Evolutionary conservation across 1,140 invertebrate species (phyloP).

Genomic region (Drosophila lacertosa): DNA sequence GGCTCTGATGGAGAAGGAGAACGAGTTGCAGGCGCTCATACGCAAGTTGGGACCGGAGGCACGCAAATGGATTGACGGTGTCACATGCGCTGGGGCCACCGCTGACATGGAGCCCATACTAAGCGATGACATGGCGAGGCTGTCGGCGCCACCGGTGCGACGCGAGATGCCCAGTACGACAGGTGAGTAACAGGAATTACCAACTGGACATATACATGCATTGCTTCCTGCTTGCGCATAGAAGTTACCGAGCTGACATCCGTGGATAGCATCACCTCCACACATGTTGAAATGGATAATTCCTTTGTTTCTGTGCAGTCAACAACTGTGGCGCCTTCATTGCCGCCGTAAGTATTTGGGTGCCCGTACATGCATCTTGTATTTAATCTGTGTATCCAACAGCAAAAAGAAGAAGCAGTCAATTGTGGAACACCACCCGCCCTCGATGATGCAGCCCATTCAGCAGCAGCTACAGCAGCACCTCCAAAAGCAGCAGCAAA

Average conservation of each 20-base stretch:
- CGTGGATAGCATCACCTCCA: conserved; percentile 83
- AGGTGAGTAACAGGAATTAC: conserved; percentile 52
- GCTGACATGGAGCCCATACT: conserved; percentile 79
- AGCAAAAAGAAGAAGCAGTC: conserved; percentile 78
- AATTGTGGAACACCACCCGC: conserved; percentile 64
- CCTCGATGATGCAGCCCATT: conserved; percentile 75
- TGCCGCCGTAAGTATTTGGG: conserved; percentile 68
- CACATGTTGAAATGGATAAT: conserved; percentile 81
- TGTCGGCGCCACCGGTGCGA: conserved; percentile 77
- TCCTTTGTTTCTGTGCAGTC: conserved; percentile 77
- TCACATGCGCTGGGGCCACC: conserved; percentile 59
- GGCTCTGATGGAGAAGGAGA: conserved; percentile 91
- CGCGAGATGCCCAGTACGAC: conserved; percentile 83
- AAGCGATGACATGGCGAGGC: conserved; percentile 60
- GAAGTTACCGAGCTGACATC: conserved; percentile 84
- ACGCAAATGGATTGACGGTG: conserved; percentile 82
- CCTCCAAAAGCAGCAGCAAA: conserved; percentile 52
- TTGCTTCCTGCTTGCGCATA: conserved; percentile 52
- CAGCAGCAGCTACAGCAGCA: conserved; percentile 75
- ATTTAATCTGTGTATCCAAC: not conserved
- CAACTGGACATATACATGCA: conserved; percentile 46
- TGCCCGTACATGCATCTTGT: too few relatives aligned
- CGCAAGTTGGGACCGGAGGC: conserved; percentile 82
- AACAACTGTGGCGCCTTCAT: conserved; percentile 68
- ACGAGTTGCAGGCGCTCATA: conserved; percentile 88